phyloP scores from a whole-genome alignment of 2,113 vertebrate species.

The Stigmatopora argus region DNA sequence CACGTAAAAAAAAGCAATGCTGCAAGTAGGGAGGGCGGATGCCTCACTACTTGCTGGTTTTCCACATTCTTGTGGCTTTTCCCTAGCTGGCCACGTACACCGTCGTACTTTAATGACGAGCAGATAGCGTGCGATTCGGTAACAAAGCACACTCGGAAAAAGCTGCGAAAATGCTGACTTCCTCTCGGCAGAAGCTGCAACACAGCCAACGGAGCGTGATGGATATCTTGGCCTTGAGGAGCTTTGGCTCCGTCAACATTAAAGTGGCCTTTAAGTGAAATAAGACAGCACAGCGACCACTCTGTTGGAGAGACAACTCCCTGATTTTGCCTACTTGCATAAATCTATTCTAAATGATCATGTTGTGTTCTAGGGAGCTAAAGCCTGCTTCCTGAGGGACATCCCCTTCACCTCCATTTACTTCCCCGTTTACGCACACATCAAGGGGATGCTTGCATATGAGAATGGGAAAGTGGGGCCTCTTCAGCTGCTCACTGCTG shows the following conservation, averaged over 20 bases:
- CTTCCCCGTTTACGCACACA: conserved; percentile 94
- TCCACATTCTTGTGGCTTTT: conserved; percentile 59
- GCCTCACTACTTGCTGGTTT: conserved; percentile 45
- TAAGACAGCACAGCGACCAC: conserved; percentile 36
- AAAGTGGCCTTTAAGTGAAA: conserved; percentile 37
- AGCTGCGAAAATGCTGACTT: conserved; percentile 42
- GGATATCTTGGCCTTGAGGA: conserved; percentile 48
- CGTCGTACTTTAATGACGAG: conserved; percentile 40
- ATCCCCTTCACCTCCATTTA: conserved; percentile 99
- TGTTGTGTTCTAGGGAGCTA: conserved; percentile 80
- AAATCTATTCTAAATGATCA: conserved; percentile 7
- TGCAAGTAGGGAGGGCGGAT: conserved; percentile 50
- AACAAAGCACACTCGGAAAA: conserved; percentile 4
- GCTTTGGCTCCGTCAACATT: conserved; percentile 48
- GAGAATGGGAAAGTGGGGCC: conserved; percentile 82
- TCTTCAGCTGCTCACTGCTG: conserved; percentile 86
- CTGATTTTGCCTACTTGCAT: conserved; percentile 14
- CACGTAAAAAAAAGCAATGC: conserved; percentile 35
- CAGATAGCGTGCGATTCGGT: conserved; percentile 63
- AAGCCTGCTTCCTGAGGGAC: conserved; percentile 96
- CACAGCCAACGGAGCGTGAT: conserved; percentile 36
- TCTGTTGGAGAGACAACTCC: conserved; percentile 37
- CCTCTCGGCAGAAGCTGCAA: conserved; percentile 40
- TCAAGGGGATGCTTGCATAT: conserved; percentile 80
- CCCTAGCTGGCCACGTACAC: conserved; percentile 48